Conservation (phyloP, 2,888 invertebrate species). For the Diarsia brunnea region DNA sequence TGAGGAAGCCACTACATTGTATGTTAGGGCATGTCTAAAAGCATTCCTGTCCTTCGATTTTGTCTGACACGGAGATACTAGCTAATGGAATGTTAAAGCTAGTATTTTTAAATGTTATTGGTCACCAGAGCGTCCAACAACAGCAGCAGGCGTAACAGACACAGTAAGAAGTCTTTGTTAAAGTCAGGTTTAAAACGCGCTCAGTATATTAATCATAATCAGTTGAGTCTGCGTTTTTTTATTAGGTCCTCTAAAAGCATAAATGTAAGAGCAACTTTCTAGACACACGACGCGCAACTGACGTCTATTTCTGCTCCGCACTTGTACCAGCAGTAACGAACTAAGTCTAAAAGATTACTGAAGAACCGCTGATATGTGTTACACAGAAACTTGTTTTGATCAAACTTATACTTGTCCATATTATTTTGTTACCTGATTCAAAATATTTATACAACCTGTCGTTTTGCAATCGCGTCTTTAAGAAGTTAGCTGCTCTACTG, state of each 20-base stretch:
- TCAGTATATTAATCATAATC: not conserved
- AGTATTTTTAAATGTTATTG: not conserved
- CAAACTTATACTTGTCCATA: no score
- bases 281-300: not conserved
- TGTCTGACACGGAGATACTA: constrained; percentile 5
- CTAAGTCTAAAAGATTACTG: not conserved
- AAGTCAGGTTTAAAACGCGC: not conserved
- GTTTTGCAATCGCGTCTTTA: no score
- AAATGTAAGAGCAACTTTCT: not conserved
- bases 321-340: not conserved
- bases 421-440: no score
- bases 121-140: no score
- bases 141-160: no score
- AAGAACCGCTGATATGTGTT: no score
- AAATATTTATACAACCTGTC: no score
- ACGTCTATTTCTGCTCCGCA: not conserved
- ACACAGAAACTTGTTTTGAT: no score
- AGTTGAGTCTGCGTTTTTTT: not conserved
- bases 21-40: constrained; percentile 3
- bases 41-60: not conserved
- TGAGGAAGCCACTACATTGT: not conserved
- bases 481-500: no score
- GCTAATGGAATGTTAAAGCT: constrained; percentile 26
- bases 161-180: no score
- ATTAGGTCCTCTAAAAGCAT: not conserved